Evolutionary conservation across 2,113 vertebrate genomes (phyloP).

Genomic region (Paradoxurus hermaphroditus): DNA sequence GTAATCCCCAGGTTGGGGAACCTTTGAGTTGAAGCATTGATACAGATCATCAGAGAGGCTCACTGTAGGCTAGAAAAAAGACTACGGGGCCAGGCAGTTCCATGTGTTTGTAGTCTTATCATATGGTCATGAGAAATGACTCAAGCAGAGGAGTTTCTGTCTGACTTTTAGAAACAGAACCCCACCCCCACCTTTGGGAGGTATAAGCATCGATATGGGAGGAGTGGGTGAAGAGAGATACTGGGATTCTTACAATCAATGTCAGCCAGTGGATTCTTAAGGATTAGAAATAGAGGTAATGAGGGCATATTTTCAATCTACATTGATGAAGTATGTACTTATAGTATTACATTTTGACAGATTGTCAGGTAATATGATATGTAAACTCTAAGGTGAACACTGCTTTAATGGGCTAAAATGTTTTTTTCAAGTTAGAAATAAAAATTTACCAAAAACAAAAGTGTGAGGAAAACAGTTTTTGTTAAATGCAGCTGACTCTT

Average conservation of each 20-base stretch:
- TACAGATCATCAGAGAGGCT: neutral
- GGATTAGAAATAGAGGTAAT: neutral
- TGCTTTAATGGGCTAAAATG: neutral
- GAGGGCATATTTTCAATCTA: neutral
- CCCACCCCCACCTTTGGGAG: neutral
- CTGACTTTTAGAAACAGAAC: neutral
- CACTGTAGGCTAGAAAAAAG: neutral
- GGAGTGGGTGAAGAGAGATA: neutral
- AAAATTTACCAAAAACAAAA: neutral
- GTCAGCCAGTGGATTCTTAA: neutral
- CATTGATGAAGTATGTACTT: neutral
- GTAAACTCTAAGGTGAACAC: neutral
- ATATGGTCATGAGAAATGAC: neutral
- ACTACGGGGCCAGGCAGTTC: neutral
- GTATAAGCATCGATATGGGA: fast-evolving
- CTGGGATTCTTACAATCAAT: neutral
- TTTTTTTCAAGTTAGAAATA: neutral
- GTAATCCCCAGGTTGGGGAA: neutral
- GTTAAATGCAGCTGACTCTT: neutral
- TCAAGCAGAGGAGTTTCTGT: neutral
- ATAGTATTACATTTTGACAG: neutral
- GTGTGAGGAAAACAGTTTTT: neutral
- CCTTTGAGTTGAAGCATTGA: neutral
- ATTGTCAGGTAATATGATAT: neutral
- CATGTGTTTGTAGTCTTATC: neutral